Percentiles rank a stretch among this genome's conserved stretches.
These are phyloP conservation scores for Gymnogyps californianus DNA, from an alignment of 2,113 vertebrate species.

Conservation along the genomic window DNA sequence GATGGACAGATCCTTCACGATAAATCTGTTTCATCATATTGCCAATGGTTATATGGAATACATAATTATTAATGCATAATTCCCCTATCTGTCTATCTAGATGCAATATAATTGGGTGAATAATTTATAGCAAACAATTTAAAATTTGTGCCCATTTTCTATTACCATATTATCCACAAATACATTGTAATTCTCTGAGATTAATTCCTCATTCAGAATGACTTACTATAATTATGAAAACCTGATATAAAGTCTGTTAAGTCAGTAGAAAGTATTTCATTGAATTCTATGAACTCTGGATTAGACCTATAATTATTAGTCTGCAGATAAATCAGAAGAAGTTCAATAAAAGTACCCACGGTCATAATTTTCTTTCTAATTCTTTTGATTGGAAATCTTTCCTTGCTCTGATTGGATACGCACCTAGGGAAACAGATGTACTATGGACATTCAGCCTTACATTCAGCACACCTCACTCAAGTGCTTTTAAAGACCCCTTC, in stretches of 20 bases:
- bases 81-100: not conserved
- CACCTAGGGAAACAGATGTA: not conserved
- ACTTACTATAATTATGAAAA: not conserved
- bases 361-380: constrained; percentile 18
- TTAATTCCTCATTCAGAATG: not conserved
- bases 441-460: not conserved
- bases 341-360: not conserved
- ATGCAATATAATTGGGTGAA: constrained; percentile 16
- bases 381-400: constrained; percentile 8
- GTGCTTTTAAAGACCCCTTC: not conserved
- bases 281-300: constrained; percentile 24
- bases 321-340: not conserved
- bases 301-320: not conserved
- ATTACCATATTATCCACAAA: not conserved
- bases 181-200: not conserved
- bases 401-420: not conserved
- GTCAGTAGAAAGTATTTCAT: not conserved
- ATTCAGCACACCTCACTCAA: not conserved
- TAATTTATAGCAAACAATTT: constrained; percentile 9
- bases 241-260: not conserved
- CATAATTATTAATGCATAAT: not conserved
- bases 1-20: constrained; percentile 16
- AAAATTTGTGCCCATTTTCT: not conserved
- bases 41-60: not conserved
- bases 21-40: constrained; percentile 16